These are phyloP conservation scores for Paguma larvata DNA, from an alignment of 2,797 vertebrate genomes.

Conservation along the genomic window DNA sequence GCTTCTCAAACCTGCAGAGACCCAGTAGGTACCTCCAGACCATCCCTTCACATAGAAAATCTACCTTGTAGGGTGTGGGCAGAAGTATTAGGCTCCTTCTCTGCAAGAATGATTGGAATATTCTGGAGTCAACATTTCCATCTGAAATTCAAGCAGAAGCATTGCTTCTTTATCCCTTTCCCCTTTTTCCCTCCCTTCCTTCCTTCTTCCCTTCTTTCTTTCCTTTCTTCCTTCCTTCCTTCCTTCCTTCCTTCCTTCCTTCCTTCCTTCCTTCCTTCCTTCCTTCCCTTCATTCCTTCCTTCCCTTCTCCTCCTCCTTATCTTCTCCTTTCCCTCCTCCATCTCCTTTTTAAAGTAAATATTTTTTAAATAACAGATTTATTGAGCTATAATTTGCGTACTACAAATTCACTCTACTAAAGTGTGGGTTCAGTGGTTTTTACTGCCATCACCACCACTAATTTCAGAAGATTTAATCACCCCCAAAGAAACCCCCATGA, in stretches of 20 bases:
- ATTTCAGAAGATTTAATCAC: neutral
- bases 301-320: neutral
- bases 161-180: neutral
- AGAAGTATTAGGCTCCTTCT: neutral
- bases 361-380: neutral
- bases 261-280: neutral
- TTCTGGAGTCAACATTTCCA: neutral
- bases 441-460: neutral
- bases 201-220: neutral
- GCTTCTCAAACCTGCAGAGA: neutral
- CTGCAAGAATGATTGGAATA: neutral
- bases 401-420: neutral
- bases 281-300: conserved; percentile 14
- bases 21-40: neutral
- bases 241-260: neutral
- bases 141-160: neutral
- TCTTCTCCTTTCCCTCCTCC: neutral
- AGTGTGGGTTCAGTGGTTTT: neutral
- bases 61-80: neutral
- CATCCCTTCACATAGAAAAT: neutral
- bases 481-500: neutral
- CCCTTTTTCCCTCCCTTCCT: neutral
- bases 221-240: neutral
- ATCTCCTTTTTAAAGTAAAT: neutral
- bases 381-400: neutral